Conservation (phyloP, 2,888 invertebrate species). For the Eristalis intricaria region DNA sequence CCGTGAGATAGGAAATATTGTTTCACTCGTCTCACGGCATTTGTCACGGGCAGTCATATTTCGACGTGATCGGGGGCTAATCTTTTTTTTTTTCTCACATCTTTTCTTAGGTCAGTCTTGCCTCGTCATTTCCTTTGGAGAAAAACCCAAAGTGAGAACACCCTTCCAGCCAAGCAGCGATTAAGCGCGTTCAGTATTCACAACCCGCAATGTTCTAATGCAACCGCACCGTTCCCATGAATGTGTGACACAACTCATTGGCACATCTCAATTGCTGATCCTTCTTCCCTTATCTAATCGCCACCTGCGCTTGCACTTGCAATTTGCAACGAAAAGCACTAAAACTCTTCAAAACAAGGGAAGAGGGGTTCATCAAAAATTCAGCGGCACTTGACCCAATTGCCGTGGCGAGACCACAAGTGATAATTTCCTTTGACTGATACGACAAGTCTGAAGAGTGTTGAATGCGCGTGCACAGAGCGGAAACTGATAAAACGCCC, state of each 20-base stretch:
- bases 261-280: neutral
- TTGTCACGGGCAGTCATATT: too few species aligned
- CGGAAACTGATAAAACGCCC: constrained; percentile 33
- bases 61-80: too few species aligned
- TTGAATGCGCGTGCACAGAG: constrained; percentile 19
- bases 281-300: neutral
- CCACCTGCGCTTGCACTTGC: neutral
- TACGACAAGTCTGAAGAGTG: neutral
- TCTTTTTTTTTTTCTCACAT: too few species aligned
- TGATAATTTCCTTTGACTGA: constrained; percentile 5
- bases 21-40: too few species aligned
- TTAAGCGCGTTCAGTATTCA: neutral
- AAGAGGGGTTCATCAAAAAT: neutral
- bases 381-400: constrained; percentile 24
- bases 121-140: too few species aligned
- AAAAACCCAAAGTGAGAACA: too few species aligned
- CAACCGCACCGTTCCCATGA: neutral
- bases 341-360: neutral
- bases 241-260: neutral
- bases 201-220: neutral
- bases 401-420: neutral
- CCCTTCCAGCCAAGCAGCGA: too few species aligned
- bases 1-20: too few species aligned
- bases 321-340: neutral
- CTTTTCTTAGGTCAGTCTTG: too few species aligned